A percentile compares a stretch with the other conserved stretches of the same genome.
These are phyloP conservation scores for Enteromius treurensis DNA, from an alignment of 2,797 vertebrate genomes.

Conservation along the genomic window DNA sequence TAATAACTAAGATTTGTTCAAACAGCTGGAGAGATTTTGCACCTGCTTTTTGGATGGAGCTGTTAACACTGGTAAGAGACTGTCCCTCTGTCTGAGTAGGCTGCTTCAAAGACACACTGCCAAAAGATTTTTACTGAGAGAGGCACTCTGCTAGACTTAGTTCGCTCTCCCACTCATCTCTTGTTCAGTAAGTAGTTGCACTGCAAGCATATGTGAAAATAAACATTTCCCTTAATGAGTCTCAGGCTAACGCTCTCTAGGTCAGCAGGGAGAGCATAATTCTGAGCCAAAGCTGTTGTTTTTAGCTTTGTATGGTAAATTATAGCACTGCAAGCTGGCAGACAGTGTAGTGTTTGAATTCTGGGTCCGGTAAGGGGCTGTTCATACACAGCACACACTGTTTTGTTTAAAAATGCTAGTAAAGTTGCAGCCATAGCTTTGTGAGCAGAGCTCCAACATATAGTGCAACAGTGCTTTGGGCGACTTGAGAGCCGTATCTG, in stretches of 20 bases:
- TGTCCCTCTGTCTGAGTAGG: slow-evolving; percentile 13
- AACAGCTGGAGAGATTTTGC: slow-evolving; percentile 60
- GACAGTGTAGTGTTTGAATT: background rate
- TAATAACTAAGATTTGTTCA: slow-evolving; percentile 62
- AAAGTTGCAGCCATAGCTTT: background rate
- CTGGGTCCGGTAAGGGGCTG: background rate
- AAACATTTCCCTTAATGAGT: slow-evolving; percentile 52
- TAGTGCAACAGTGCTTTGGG: background rate
- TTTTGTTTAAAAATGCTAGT: background rate
- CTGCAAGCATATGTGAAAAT: slow-evolving; percentile 60
- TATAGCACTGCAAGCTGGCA: background rate
- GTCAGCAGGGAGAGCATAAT: slow-evolving; percentile 51
- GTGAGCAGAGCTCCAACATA: background rate
- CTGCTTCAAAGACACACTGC: slow-evolving; percentile 32
- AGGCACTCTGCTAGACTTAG: slow-evolving; percentile 27
- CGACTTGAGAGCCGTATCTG: background rate
- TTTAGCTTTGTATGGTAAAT: slow-evolving; percentile 24
- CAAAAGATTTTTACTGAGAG: slow-evolving; percentile 20
- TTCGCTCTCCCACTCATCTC: slow-evolving; percentile 36
- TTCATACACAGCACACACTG: background rate
- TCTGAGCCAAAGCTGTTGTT: slow-evolving; percentile 34
- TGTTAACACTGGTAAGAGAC: slow-evolving; percentile 44
- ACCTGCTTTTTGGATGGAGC: slow-evolving; percentile 32
- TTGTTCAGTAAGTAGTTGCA: slow-evolving; percentile 43
- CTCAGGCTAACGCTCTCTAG: slow-evolving; percentile 66